Evolutionary conservation across 2,797 vertebrate genomes (phyloP).

Genomic region (Mormyrops boulengeri): DNA sequence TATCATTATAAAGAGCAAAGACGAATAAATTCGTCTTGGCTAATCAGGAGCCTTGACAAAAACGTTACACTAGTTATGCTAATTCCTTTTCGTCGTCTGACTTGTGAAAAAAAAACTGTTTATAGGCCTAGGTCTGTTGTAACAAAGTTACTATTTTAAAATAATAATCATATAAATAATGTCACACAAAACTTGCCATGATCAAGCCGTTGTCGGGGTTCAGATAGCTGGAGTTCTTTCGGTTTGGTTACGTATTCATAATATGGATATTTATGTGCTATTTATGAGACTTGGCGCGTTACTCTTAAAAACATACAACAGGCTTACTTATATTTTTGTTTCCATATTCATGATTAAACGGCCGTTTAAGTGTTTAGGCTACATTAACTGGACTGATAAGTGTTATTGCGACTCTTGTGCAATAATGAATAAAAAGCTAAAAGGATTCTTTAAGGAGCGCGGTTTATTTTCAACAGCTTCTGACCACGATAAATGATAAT

Average conservation of each 20-base stretch:
- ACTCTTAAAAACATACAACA: neutral
- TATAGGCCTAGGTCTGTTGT: neutral
- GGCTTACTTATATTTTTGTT: neutral
- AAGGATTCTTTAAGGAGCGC: neutral
- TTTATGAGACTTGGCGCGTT: neutral
- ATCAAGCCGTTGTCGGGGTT: neutral
- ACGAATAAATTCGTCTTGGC: neutral
- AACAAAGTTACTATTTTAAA: neutral
- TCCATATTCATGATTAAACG: neutral
- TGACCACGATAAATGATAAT: neutral
- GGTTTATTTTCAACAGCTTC: neutral
- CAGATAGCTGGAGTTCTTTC: neutral
- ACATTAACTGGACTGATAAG: neutral
- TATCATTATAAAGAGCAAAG: neutral
- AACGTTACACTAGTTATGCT: neutral
- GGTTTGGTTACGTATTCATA: neutral
- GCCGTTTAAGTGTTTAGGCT: neutral
- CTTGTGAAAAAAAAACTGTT: neutral
- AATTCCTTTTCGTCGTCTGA: neutral
- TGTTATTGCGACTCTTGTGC: neutral
- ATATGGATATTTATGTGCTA: neutral
- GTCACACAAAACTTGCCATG: neutral
- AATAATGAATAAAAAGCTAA: neutral
- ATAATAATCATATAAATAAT: neutral
- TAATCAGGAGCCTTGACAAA: neutral